Percentiles rank a stretch among this genome's conserved stretches.
phyloP scores from a whole-genome alignment of 2,797 vertebrate species.

The Arctocebus calabarensis region DNA sequence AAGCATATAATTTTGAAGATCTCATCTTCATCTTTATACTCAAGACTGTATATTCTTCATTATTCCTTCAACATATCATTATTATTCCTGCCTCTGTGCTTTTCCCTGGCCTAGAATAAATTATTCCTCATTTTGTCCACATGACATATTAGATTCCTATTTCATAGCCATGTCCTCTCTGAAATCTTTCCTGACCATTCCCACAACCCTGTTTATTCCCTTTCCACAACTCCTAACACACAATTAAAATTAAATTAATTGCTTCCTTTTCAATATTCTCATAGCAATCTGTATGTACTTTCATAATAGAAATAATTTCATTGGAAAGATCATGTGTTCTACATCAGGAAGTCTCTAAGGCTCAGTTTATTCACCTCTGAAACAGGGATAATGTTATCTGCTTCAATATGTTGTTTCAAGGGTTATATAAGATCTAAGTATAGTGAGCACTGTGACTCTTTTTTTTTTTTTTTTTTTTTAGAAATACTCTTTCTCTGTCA shows the following conservation, averaged over 20 bases:
- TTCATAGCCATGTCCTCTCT: background rate
- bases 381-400: background rate
- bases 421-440: background rate
- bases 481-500: no score
- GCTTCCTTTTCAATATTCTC: constrained; percentile 15
- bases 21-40: background rate
- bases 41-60: background rate
- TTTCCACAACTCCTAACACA: background rate
- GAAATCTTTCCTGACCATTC: constrained; percentile 7
- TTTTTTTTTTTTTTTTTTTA: no score
- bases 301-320: background rate
- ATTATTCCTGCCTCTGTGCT: background rate
- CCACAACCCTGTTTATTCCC: background rate
- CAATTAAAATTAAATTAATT: constrained; percentile 32
- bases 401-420: background rate
- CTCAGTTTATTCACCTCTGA: background rate
- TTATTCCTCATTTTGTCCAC: background rate
- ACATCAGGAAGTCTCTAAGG: constrained; percentile 23
- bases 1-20: background rate
- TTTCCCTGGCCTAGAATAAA: background rate
- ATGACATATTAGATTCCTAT: background rate
- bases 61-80: background rate
- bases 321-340: constrained; percentile 3
- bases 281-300: background rate
- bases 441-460: background rate